Base-by-base conservation (phyloP, 2,888 invertebrate species). In the Tridacna crocea region DNA sequence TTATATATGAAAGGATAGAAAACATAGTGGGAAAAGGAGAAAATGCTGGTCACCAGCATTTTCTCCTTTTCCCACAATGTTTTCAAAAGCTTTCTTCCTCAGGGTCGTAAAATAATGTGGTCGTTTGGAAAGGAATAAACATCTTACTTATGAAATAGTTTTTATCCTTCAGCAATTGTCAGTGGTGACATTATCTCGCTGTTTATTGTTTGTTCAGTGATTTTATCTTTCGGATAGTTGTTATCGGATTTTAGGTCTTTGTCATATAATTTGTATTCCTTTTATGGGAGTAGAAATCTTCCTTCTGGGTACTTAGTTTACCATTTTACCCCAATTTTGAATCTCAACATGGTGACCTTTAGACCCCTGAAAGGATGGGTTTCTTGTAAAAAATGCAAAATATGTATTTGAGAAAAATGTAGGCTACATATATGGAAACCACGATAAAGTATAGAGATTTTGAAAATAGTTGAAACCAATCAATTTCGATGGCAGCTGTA, bases 261-360 rank as follows among this genome's bases (percentile, higher is more conserved):
- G 68, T 47, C 68, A 68, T 68, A 68, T 47, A 68, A 68, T 46
- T 68, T 68, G 68, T 65, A 24, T 24, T 65, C 65, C 65, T 65
- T 65, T 65, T 65, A 27, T 65, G 27, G 17, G 24, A 22, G 60
- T 26, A 17, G 26, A 65, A 65, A 65, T 65, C 65, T 65, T 65
- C 65, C 65, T 27, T 26, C 27, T 22, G 26, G 24, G 65, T 27
- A 65, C 36, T 36, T 36, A 65, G 4, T 15, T 26, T 65, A 65
- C 65, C 65, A 12, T 36, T 36, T 65, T 65, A 19, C 19, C 55
- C 15, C 55, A 3, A 10, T 55, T 55, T 55, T 10, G 55, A 6
- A 55, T 55, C 15, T 3, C 55, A 36, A 36, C 36, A 36, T 8
- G 36, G 36, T 4, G 36, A 36, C 2, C 8, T 36, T 36, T 36